Evolutionary conservation across 2,113 vertebrate species (phyloP).

Genomic region (Porphyrio hochstetteri): DNA sequence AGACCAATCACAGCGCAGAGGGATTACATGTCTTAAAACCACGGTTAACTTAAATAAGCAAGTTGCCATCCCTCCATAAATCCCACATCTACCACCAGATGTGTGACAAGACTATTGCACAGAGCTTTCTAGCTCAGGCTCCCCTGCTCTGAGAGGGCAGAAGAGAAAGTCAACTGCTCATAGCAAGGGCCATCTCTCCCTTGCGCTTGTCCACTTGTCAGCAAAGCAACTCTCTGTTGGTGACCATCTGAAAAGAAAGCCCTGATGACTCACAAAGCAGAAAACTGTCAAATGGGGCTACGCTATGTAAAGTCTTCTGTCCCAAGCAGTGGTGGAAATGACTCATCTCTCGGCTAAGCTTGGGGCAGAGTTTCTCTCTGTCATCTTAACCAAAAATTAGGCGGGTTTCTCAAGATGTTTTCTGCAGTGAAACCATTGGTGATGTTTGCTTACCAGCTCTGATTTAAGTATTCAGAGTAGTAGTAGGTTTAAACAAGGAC

Average conservation of each 20-base stretch:
- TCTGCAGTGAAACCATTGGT: background rate
- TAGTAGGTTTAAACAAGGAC: background rate
- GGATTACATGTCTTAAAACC: conserved; percentile 54
- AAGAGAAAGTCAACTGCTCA: background rate
- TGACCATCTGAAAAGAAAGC: conserved; percentile 15
- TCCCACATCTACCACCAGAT: conserved; percentile 41
- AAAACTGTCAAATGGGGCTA: background rate
- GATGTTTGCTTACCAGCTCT: background rate
- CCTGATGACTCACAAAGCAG: background rate
- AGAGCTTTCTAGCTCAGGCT: background rate
- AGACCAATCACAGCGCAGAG: conserved; percentile 6
- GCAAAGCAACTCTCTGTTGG: background rate
- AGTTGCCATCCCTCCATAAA: conserved; percentile 59
- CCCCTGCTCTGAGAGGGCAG: background rate
- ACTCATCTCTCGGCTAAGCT: background rate
- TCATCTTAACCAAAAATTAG: conserved; percentile 7
- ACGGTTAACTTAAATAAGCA: conserved; percentile 59
- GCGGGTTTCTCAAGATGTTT: background rate
- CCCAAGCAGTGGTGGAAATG: conserved; percentile 14
- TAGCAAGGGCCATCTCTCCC: background rate
- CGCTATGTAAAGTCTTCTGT: background rate
- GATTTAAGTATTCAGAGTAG: background rate
- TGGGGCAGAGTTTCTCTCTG: background rate
- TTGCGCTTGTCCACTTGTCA: background rate
- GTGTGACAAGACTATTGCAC: background rate